phyloP scores from a whole-genome alignment of 2,797 vertebrate genomes.

The Tenualosa ilisha region DNA sequence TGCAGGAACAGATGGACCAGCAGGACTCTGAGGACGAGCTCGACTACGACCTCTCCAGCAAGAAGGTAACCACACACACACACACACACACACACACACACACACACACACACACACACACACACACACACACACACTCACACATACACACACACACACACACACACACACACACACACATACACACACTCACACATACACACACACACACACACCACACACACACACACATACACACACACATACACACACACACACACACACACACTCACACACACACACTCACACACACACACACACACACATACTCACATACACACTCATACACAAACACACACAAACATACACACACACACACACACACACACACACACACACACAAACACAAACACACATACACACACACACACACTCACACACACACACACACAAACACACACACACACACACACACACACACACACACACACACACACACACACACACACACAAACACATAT shows the following conservation, averaged over 20 bases:
- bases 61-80: conserved; percentile 82
- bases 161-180: background rate
- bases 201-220: background rate
- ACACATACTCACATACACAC: too few species aligned
- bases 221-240: too few species aligned
- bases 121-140: too few species aligned
- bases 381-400: background rate
- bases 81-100: too few species aligned
- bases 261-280: background rate
- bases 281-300: background rate
- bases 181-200: too few species aligned
- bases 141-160: conserved; percentile 53
- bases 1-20: conserved; percentile 81
- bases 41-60: conserved; percentile 88
- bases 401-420: background rate
- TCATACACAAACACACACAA: too few species aligned
- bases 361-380: conserved; percentile 52
- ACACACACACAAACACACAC: too few species aligned
- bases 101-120: too few species aligned
- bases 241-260: too few species aligned
- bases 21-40: conserved; percentile 88
- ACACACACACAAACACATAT: conserved; percentile 55
- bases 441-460: too few species aligned
- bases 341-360: too few species aligned
- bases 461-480: too few species aligned